Base-by-base conservation (phyloP, 2,113 vertebrate genomes). In the Varanus salvator region DNA sequence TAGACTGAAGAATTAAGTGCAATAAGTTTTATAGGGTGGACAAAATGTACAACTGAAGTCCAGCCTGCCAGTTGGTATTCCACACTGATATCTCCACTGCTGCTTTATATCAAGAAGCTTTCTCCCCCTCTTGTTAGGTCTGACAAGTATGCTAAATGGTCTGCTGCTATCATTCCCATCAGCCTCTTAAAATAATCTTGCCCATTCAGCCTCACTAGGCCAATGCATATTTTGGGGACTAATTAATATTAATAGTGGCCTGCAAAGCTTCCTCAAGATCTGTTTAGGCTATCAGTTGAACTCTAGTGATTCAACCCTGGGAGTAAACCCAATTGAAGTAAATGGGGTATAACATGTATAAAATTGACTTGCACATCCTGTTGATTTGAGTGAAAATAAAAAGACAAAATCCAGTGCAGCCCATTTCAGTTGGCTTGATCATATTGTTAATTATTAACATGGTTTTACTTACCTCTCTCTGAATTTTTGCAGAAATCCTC, bases 401-500 rank as follows among this genome's bases (percentile, higher is more conserved):
- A 82, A 87, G 82, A 69, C n/a, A 15, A 21, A 76, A 80, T 48
- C 31, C 48, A 27, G 80, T 80, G 23, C 15, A 74, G 29, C 44
- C 19, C 19, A 64, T 25, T 29, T 75, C 11, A 86, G 0, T 0
- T 31, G 74, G 74, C 14, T 48, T 85, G 27, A 31, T 44, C 3
- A 27, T 17, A n/a, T 74, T 38, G 3, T 68, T 57, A 38, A 38
- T 84, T 87, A 69, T 44, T 66, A 86, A 6, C 82, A 15, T 6
- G 80, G 54, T 17, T 86, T 21, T 8, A 89, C 38, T 87, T 93
- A 91, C 31, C 34, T 87, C 7, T 91, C 89, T 91, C 23, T 2
- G 3, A n/a, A 38, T 76, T 93, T 91, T 90, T 93, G 9, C 17
- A 90, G 8, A 89, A 94, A 3, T 6, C 76, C 71, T 52, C 71